Evolutionary conservation across 2,113 vertebrate species (phyloP), one percentile per base, ranked within the genome.

Genomic region (Rynchops niger): DNA sequence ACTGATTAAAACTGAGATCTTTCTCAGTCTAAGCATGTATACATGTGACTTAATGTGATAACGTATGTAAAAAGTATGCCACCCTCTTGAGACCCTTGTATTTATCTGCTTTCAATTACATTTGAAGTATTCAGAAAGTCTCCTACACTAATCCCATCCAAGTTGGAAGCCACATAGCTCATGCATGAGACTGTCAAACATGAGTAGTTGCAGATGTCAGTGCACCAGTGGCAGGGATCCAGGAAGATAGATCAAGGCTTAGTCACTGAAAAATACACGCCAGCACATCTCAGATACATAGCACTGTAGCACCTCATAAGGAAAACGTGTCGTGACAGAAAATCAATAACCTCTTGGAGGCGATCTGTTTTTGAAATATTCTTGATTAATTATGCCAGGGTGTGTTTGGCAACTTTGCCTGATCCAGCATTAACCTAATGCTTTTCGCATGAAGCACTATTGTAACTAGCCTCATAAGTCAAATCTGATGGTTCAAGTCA

Each of bases 181-280:
- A 96, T 97, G 96, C 97, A 97, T 98, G 97, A 98, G 94, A 65
- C 95, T 98, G 97, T 98, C 97, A 97, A 94, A 96, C 96, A 93
- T 98, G 98, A 98, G 97, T 97, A 98, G 95, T 98, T 98, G 98
- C 98, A 98, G 97, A 98, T 98, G 98, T 98, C 98, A 97, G 14
- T 91, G 95, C 93, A 93, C 73, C 85, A 86, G 88, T 97, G 97
- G 98, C 98, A 98, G 91, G 81, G 83, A 80, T 97, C 97, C 98
- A 98, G 91, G 79, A 97, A 96, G 96, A 97, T 61, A 98, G 97
- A 98, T 98, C 98, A 98, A 97, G 97, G 94, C 96, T 97, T 98
- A 97, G 97, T 97, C 97, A 97, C 94, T 97, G 95, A 97, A 97
- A 97, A 97, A 93, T 93, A 94, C 94, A 95, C 43, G 93, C 98